Evolutionary conservation across 2,797 vertebrate species (phyloP).

Genomic region (Aeoliscus strigatus): DNA sequence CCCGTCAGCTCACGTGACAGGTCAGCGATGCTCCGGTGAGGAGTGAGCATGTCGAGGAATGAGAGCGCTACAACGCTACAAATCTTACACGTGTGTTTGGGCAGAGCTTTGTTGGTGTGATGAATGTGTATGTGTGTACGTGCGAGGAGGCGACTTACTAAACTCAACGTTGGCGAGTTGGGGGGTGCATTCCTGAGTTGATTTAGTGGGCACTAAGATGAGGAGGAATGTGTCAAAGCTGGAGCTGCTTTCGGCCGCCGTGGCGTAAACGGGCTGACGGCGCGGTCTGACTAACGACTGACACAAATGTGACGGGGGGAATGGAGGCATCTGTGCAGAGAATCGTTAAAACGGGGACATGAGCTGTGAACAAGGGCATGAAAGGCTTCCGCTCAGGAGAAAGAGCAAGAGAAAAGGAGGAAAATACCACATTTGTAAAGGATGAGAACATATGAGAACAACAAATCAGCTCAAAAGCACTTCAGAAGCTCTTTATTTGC

Average conservation of each 20-base stretch:
- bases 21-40: too few species aligned
- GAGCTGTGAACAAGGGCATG: too few species aligned
- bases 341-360: too few species aligned
- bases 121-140: slow-evolving; percentile 25
- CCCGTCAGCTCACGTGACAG: too few species aligned
- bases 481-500: slow-evolving; percentile 78
- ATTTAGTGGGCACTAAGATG: slow-evolving; percentile 76
- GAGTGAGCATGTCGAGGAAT: too few species aligned
- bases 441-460: slow-evolving; percentile 20
- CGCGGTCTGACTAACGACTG: slow-evolving; percentile 50
- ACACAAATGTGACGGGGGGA: slow-evolving; percentile 46
- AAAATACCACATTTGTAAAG: slow-evolving; percentile 18
- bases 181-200: slow-evolving; percentile 72
- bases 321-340: slow-evolving; percentile 2
- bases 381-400: too few species aligned
- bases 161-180: slow-evolving; percentile 42
- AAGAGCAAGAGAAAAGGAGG: slow-evolving; percentile 19
- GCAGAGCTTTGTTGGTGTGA: slow-evolving; percentile 23
- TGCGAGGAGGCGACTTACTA: slow-evolving; percentile 21
- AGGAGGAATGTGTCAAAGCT: slow-evolving; percentile 76
- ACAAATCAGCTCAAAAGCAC: slow-evolving; percentile 30
- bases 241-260: slow-evolving; percentile 52
- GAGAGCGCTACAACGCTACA: slow-evolving; percentile 4
- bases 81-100: slow-evolving; percentile 13
- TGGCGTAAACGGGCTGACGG: slow-evolving; percentile 48